Conservation (phyloP, 2,888 invertebrate genomes). For the Helicoverpa assulta region DNA sequence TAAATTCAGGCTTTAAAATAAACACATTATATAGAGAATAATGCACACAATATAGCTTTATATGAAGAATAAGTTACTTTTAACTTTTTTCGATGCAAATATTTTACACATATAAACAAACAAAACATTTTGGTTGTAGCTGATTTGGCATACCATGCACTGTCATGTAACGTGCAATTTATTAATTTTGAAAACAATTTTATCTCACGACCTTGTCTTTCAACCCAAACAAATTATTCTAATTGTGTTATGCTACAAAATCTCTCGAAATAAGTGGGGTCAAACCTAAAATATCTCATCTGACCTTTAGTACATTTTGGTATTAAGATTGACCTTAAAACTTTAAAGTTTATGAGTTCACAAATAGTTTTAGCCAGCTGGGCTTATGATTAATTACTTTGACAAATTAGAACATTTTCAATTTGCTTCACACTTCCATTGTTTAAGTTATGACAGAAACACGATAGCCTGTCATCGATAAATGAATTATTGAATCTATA, state of each 20-base stretch:
- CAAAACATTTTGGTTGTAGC: neutral
- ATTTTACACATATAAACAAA: neutral
- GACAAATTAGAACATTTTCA: neutral
- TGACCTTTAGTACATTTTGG: neutral
- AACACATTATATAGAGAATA: no score
- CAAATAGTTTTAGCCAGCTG: constrained; percentile 1
- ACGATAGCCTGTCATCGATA: constrained; percentile 2
- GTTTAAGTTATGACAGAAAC: neutral
- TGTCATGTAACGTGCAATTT: constrained; percentile 25
- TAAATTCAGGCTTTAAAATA: no score
- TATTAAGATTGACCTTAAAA: neutral
- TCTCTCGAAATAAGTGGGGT: constrained; percentile 16
- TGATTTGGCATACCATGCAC: neutral
- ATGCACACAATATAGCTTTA: no score
- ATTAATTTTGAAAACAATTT: constrained; percentile 28
- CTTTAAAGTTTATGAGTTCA: neutral
- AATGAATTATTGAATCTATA: neutral
- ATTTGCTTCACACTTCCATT: neutral
- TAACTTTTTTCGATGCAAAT: no score
- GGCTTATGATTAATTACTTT: neutral
- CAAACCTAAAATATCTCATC: neutral
- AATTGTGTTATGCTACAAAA: constrained; percentile 24
- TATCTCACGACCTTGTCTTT: constrained; percentile 23
- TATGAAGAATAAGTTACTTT: no score
- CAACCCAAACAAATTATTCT: constrained; percentile 36